Evolutionary conservation across 2,797 vertebrate species (phyloP).

Genomic region (Lacerta bilineata): DNA sequence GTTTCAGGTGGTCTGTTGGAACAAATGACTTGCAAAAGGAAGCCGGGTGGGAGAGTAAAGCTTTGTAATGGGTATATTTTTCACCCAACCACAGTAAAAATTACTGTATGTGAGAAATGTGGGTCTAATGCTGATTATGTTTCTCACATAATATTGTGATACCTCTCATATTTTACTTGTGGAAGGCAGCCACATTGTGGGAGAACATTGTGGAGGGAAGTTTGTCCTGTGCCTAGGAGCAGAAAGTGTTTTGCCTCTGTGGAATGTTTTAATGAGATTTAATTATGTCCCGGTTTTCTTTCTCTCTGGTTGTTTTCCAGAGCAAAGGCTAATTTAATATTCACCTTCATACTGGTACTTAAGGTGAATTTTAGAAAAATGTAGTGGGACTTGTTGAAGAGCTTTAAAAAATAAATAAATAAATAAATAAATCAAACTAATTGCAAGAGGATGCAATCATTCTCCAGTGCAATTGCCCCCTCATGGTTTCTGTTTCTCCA

Average conservation of each 20-base stretch:
- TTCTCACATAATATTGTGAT: too few relatives aligned
- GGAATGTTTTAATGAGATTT: neutral
- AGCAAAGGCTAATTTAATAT: constrained; percentile 13
- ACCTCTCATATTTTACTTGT: too few relatives aligned
- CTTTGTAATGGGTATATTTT: neutral
- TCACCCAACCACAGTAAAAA: too few relatives aligned
- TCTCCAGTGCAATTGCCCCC: neutral
- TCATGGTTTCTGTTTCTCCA: neutral
- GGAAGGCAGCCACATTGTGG: neutral
- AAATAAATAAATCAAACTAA: neutral
- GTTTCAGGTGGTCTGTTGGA: neutral
- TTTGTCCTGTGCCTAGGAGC: neutral
- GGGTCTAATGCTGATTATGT: neutral
- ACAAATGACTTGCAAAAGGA: neutral
- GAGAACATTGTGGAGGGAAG: neutral
- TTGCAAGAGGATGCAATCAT: neutral
- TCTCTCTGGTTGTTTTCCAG: neutral
- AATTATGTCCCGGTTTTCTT: neutral
- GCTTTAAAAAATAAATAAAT: neutral
- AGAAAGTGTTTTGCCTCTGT: neutral
- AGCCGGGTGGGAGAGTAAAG: neutral
- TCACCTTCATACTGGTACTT: neutral
- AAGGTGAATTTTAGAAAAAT: neutral
- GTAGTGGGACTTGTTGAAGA: neutral
- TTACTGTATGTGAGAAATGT: neutral